Percentiles rank a stretch among this genome's conserved stretches.
Conservation (phyloP, 2,113 vertebrate species). For the Pterocles orientalis region DNA sequence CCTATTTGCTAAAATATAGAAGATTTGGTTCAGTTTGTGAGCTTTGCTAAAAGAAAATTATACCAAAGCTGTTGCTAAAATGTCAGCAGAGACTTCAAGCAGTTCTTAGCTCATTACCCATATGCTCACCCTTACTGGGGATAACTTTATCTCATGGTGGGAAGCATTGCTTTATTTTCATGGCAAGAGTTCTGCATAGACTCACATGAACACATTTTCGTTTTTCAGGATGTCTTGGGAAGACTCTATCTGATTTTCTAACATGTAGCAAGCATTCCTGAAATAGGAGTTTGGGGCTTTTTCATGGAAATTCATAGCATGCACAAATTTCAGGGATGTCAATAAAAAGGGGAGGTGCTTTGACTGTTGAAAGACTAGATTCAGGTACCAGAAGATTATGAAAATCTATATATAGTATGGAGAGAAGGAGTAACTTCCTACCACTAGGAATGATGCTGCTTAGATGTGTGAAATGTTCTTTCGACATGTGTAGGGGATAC, state of each 20-base stretch:
- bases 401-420: not conserved
- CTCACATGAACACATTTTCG: not conserved
- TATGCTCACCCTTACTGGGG: not conserved
- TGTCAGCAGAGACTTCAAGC: not conserved
- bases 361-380: not conserved
- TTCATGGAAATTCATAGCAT: not conserved
- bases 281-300: not conserved
- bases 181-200: not conserved
- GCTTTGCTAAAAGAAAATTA: not conserved
- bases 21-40: not conserved
- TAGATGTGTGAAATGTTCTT: not conserved
- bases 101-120: not conserved
- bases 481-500: not conserved
- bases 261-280: not conserved
- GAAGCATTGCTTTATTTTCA: constrained; percentile 11
- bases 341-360: not conserved
- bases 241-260: not conserved
- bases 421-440: not conserved
- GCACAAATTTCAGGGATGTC: not conserved
- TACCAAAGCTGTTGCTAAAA: constrained; percentile 2
- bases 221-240: not conserved
- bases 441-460: not conserved
- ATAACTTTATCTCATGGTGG: not conserved
- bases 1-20: not conserved
- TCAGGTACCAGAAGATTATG: not conserved